Evolutionary conservation across 1,140 invertebrate species (phyloP).

Genomic region (Linepithema humile): DNA sequence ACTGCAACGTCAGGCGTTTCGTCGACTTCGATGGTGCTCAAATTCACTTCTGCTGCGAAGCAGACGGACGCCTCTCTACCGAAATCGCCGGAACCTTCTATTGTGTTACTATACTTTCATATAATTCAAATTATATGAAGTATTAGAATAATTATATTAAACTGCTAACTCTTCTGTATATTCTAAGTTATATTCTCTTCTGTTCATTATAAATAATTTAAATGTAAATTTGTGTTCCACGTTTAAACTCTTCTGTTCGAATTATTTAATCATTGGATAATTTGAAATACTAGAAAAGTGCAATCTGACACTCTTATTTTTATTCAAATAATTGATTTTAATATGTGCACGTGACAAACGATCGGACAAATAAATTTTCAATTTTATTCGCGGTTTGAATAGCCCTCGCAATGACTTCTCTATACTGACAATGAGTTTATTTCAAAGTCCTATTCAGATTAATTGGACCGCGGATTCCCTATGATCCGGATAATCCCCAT

Average conservation of each 20-base stretch:
- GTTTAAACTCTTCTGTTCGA: not conserved
- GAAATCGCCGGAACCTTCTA: not conserved
- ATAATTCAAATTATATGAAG: not conserved
- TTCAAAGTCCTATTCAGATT: slow-evolving; percentile 59
- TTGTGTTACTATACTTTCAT: slow-evolving; percentile 8
- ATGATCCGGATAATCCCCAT: slow-evolving; percentile 61
- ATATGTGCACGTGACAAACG: not conserved
- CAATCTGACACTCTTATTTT: not conserved
- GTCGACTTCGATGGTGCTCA: slow-evolving; percentile 67
- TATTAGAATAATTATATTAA: too few species aligned
- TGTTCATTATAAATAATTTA: too few species aligned
- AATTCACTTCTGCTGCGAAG: slow-evolving; percentile 62
- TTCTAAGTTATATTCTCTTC: too few species aligned
- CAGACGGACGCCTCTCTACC: slow-evolving; percentile 36
- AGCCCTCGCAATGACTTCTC: slow-evolving; percentile 28
- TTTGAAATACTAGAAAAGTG: not conserved
- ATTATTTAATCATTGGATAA: not conserved
- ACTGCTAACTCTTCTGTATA: not conserved
- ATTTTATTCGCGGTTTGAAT: slow-evolving; percentile 23
- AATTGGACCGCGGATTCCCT: slow-evolving; percentile 64
- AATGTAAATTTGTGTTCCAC: not conserved
- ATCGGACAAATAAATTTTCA: slow-evolving; percentile 16
- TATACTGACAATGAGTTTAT: slow-evolving; percentile 57
- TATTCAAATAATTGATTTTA: not conserved
- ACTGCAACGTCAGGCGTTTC: slow-evolving; percentile 72